Evolutionary conservation across 2,888 invertebrate species (phyloP).

Genomic region (Trachelus tabidus): DNA sequence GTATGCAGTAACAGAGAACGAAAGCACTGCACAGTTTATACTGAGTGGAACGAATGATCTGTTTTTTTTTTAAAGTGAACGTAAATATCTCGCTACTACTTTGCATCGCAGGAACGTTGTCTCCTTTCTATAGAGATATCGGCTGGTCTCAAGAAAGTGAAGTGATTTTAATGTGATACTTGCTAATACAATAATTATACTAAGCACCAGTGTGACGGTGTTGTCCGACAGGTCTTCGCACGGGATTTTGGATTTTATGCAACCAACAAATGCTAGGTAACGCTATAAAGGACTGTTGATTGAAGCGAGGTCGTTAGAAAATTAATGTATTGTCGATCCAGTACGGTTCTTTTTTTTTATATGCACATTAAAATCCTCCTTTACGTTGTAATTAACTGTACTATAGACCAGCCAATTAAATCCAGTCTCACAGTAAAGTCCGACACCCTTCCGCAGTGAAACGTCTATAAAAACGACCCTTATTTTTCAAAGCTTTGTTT

Average conservation of each 20-base stretch:
- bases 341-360: neutral
- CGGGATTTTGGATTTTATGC: constrained; percentile 58
- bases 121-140: neutral
- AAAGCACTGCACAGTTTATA: neutral
- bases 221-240: constrained; percentile 60
- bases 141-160: neutral
- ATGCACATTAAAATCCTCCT: neutral
- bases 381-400: neutral
- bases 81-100: neutral
- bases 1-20: neutral
- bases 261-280: constrained; percentile 57
- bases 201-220: constrained; percentile 52
- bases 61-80: neutral
- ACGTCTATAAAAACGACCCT: neutral
- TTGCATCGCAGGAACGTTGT: neutral
- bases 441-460: neutral
- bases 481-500: neutral
- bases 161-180: constrained; percentile 8
- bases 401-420: neutral
- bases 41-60: neutral
- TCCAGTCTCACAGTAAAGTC: neutral
- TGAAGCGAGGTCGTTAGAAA: neutral
- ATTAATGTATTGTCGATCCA: neutral
- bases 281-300: constrained; percentile 9
- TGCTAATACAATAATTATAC: constrained; percentile 47